Conservation (phyloP, 2,797 vertebrate species). For the Selene dorsalis region DNA sequence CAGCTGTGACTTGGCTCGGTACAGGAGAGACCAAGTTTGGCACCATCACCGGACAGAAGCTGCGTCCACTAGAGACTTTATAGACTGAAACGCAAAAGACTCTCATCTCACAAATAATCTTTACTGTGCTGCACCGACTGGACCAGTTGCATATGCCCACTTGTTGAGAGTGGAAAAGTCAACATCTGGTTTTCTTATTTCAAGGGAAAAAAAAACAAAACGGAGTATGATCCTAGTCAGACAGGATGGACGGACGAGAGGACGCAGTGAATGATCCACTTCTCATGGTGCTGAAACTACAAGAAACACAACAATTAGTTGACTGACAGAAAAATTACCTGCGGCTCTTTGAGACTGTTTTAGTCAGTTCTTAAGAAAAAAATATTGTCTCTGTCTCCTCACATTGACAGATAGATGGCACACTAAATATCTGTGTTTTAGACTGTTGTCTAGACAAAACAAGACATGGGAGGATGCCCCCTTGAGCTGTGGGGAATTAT, state of each 20-base stretch:
- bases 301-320: neutral
- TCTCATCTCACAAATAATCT: neutral
- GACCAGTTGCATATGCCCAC: conserved; percentile 5
- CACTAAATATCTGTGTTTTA: neutral
- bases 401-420: neutral
- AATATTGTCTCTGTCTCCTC: neutral
- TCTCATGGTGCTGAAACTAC: neutral
- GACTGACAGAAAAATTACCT: neutral
- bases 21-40: neutral
- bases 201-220: neutral
- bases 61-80: neutral
- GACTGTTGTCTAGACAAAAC: neutral
- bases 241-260: neutral
- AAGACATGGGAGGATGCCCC: neutral
- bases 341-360: neutral
- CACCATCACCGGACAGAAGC: conserved; percentile 1
- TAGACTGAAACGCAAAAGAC: neutral
- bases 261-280: neutral
- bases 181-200: conserved; percentile 17
- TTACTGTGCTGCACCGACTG: conserved; percentile 6
- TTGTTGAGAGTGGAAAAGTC: conserved; percentile 7
- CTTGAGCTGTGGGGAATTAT: neutral
- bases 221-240: neutral
- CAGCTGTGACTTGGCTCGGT: conserved; percentile 18
- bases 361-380: neutral